Conservation (phyloP, 2,888 invertebrate species). For the Xestoiulus laeticollis region DNA sequence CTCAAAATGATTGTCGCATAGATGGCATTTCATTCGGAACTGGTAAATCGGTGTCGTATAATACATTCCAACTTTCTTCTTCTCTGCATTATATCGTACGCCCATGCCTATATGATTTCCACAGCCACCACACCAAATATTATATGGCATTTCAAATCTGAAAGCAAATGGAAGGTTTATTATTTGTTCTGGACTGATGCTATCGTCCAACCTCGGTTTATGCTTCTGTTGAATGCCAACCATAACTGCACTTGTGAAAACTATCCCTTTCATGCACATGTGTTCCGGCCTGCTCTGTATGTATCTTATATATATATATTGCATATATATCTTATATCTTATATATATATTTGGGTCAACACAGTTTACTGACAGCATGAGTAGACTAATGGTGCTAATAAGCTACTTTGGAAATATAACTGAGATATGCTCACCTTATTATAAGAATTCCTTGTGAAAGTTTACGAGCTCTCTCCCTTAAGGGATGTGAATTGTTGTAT, state of each 20-base stretch:
- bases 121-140: constrained; percentile 99
- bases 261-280: too few species aligned
- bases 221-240: too few species aligned
- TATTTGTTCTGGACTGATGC: too few species aligned
- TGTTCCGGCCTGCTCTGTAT: too few species aligned
- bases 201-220: too few species aligned
- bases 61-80: constrained; percentile 87
- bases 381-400: too few species aligned
- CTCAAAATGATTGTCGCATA: constrained; percentile 96
- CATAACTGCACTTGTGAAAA: too few species aligned
- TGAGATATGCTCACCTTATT: constrained; percentile 71
- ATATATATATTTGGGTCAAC: too few species aligned
- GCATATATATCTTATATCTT: too few species aligned
- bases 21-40: constrained; percentile 98
- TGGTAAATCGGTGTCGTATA: constrained; percentile 97
- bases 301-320: too few species aligned
- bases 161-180: constrained; percentile 43
- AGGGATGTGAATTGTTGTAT: constrained; percentile 90
- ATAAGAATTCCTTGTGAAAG: constrained; percentile 93
- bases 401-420: background rate
- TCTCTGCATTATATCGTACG: constrained; percentile 75
- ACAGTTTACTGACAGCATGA: too few species aligned
- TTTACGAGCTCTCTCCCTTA: constrained; percentile 95
- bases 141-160: constrained; percentile 98
- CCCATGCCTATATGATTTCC: constrained; percentile 99